Conservation (phyloP, 35 echinoderm and acorn worm genomes). For the Apostichopus californicus region DNA sequence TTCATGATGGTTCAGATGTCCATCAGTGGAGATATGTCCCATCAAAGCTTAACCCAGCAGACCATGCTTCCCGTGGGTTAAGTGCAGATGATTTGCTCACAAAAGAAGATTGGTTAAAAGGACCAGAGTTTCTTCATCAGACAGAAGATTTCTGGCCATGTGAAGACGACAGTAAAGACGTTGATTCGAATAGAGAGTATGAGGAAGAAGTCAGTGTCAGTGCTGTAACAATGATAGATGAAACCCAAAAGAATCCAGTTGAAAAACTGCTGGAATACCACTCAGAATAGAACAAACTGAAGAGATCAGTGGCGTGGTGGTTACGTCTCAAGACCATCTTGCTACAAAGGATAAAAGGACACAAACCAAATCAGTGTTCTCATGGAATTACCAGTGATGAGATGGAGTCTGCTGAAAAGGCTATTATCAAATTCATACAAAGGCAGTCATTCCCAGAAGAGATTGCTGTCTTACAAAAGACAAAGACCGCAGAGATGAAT, state of each 20-base stretch:
- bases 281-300: conserved; percentile 47
- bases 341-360: no score
- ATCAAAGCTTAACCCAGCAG: conserved; percentile 39
- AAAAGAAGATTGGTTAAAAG: conserved; percentile 30
- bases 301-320: conserved; percentile 50
- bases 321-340: background rate
- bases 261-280: conserved; percentile 24
- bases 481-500: no score
- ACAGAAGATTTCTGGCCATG: conserved; percentile 37
- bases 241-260: conserved; percentile 17
- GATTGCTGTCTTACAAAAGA: no score
- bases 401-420: no score
- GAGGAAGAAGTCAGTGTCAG: background rate
- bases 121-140: conserved; percentile 57
- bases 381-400: no score
- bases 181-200: background rate
- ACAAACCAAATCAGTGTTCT: no score
- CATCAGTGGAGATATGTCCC: no score
- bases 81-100: conserved; percentile 5
- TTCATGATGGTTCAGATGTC: no score
- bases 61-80: conserved; percentile 67
- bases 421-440: no score
- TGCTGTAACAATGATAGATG: background rate
- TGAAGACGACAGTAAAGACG: background rate
- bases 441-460: no score